A percentile compares a stretch with the other conserved stretches of the same genome.
Conservation (phyloP, 2,888 invertebrate genomes). For the Campoletis raptor region DNA sequence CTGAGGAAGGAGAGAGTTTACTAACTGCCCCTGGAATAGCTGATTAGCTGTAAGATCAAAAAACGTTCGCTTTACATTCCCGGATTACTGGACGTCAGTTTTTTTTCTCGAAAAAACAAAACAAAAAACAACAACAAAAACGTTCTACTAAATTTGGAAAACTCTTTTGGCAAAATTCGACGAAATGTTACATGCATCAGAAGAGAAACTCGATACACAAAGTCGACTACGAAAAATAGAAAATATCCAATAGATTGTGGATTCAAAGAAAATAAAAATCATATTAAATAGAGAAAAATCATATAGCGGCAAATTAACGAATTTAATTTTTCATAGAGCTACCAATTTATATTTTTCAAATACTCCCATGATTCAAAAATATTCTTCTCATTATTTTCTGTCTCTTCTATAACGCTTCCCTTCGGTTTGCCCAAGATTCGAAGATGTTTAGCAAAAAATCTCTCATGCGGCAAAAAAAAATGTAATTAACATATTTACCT, state of each 20-base stretch:
- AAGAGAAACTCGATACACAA: background rate
- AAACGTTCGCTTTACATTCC: slow-evolving; percentile 20
- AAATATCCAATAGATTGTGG: background rate
- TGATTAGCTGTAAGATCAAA: slow-evolving; percentile 46
- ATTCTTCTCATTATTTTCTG: background rate
- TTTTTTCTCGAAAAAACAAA: background rate
- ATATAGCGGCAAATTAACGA: background rate
- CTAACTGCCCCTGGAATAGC: slow-evolving; percentile 43
- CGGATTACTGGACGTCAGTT: background rate
- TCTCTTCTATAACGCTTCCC: background rate
- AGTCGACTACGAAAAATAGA: background rate
- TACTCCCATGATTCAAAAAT: background rate
- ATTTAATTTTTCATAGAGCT: background rate
- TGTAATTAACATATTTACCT: background rate
- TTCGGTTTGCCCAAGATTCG: background rate
- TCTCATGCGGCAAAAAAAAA: background rate
- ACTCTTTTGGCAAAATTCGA: background rate
- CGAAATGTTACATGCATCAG: background rate
- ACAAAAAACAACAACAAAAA: background rate
- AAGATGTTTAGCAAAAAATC: background rate
- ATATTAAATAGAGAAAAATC: background rate
- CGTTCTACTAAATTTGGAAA: background rate
- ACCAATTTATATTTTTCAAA: background rate
- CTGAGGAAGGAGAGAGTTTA: slow-evolving; percentile 42
- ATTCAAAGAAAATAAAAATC: background rate